Base-by-base conservation (phyloP, 2,797 vertebrate genomes). In the Tadarida brasiliensis region DNA sequence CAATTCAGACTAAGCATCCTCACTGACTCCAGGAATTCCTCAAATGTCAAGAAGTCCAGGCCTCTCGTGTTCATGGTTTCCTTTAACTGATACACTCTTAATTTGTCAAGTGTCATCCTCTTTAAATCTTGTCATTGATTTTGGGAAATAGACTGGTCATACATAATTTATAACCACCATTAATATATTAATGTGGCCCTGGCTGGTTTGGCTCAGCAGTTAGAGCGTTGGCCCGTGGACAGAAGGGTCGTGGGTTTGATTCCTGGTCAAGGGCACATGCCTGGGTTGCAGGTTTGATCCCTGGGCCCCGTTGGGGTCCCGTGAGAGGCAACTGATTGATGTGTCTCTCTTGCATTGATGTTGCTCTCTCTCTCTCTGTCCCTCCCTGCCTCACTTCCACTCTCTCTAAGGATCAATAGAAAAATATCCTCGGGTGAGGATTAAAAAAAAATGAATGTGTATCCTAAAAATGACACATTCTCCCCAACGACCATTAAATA, bases 1-100 rank as follows among this genome's bases (percentile, higher is more conserved):
- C 57, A 83, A 86, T 91, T 91, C 76, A 92, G 61, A 73, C 51
- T 65, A 73, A 88, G 68, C 16, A 35, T 39, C 44, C 15, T 95
- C 39, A 78, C 0, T 35, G 59, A 71, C 51, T 81, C 28, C 61
- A 63, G 49, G 26, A 28, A 81, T 93, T 94, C 49, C 74, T 95
- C 70, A 74, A 61, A 74, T 70, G 12, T 51, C 87, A 67, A 22
- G 56, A 65, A 78, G 71, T 67, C 74, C 49, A 78, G 57, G 28
- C 3, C 19, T 33, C 7, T 16, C 1, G 4, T 26, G 17, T 56
- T 87, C 22, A 9, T 49, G 28, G 4, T 92, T 86, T 94, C 73
- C 51, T 90, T 82, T 86, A 91, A 73, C 24, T 4, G 22, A 76
- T 70, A 33, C 0, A 57, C 24, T 94, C 47, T 10, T 10, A 33